These are phyloP conservation scores for Xestoiulus laeticollis DNA, from an alignment of 2,888 invertebrate genomes.

Conservation along the genomic window DNA sequence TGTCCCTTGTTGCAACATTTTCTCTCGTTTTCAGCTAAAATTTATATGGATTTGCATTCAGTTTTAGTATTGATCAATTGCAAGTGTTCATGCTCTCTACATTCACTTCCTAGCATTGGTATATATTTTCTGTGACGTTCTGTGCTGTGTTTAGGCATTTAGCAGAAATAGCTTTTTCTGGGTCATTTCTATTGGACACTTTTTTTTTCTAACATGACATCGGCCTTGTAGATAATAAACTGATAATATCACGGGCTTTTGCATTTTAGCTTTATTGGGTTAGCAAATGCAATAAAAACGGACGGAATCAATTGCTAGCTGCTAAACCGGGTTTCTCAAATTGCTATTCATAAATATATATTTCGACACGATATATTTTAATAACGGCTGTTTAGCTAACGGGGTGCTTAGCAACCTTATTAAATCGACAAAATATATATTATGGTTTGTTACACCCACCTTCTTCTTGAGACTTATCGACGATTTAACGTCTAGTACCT, in stretches of 20 bases:
- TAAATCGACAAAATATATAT: background rate
- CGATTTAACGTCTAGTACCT: no score
- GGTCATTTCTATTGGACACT: background rate
- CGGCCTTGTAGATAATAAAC: background rate
- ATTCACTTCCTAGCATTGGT: background rate
- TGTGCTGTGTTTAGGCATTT: background rate
- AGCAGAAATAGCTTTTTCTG: background rate
- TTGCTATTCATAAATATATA: background rate
- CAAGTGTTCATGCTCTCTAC: no score
- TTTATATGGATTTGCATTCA: background rate
- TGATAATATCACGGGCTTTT: background rate
- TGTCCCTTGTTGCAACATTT: background rate
- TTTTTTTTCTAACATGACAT: background rate
- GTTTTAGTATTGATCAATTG: background rate
- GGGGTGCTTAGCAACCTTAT: background rate
- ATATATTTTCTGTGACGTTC: background rate
- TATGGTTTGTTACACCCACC: background rate
- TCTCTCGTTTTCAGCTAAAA: background rate
- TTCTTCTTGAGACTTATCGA: no score
- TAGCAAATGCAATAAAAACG: background rate
- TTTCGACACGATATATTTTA: conserved; percentile 1
- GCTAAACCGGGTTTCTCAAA: background rate
- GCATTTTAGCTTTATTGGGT: background rate
- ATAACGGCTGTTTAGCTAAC: background rate
- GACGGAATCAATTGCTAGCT: background rate